Conservation (phyloP, 2,888 invertebrate species). For the Thumatha senex region DNA sequence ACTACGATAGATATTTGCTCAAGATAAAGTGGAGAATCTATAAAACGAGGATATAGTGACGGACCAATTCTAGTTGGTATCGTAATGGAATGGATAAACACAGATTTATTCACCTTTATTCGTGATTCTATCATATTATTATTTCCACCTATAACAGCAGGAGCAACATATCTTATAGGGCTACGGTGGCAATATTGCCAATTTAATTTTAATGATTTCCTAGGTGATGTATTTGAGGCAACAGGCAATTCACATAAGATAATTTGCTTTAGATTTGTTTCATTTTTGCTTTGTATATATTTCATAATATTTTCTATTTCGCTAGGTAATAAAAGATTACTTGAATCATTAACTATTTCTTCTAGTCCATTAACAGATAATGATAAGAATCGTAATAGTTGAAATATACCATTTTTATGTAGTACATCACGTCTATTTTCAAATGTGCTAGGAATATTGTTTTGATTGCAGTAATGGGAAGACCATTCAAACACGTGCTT, state of each 20-base stretch:
- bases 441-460: slow-evolving; percentile 58
- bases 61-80: slow-evolving; percentile 61
- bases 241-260: slow-evolving; percentile 1
- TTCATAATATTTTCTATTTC: slow-evolving; percentile 53
- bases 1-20: slow-evolving; percentile 70
- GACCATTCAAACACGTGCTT: slow-evolving; percentile 83
- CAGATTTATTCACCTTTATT: slow-evolving; percentile 69
- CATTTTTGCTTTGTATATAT: slow-evolving; percentile 35
- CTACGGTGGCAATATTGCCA: slow-evolving; percentile 72
- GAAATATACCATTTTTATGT: slow-evolving; percentile 66
- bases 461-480: slow-evolving; percentile 72
- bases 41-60: no score
- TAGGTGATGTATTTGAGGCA: slow-evolving; percentile 25
- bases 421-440: slow-evolving; percentile 73
- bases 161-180: slow-evolving; percentile 65
- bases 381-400: slow-evolving; percentile 71
- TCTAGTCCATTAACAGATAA: slow-evolving; percentile 64
- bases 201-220: slow-evolving; percentile 59
- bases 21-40: slow-evolving; percentile 55
- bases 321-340: slow-evolving; percentile 60
- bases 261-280: slow-evolving; percentile 21
- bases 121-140: slow-evolving; percentile 60
- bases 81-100: slow-evolving; percentile 71
- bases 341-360: slow-evolving; percentile 54
- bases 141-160: slow-evolving; percentile 63